These are phyloP conservation scores for Gasterosteus aculeatus DNA, from an alignment of 2,113 vertebrate species.

Conservation along the genomic window DNA sequence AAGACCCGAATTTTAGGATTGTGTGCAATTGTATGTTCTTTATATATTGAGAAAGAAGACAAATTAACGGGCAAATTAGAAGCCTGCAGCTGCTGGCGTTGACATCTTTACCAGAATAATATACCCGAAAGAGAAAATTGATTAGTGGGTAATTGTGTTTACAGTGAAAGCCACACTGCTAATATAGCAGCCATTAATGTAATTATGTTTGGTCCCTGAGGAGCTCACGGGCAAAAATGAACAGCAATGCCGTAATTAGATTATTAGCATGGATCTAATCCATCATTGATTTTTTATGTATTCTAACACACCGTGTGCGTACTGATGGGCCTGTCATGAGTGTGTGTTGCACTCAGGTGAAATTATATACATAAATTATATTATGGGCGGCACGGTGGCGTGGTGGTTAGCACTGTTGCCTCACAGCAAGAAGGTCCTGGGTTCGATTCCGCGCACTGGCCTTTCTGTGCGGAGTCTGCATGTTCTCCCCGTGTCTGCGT, in stretches of 20 bases:
- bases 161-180: constrained; percentile 14
- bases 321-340: too few species aligned
- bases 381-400: too few species aligned
- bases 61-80: not conserved
- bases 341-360: constrained; percentile 1
- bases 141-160: constrained; percentile 42
- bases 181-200: constrained; percentile 24
- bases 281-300: not conserved
- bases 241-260: constrained; percentile 35
- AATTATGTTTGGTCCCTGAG: constrained; percentile 23
- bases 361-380: constrained; percentile 1
- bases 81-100: not conserved
- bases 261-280: constrained; percentile 33
- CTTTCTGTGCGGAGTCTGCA: too few species aligned
- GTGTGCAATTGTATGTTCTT: not conserved
- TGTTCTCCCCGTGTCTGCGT: too few species aligned
- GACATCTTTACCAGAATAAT: constrained; percentile 14
- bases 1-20: not conserved
- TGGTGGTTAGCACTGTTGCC: too few species aligned
- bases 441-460: too few species aligned
- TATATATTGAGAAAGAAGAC: not conserved
- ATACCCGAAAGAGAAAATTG: constrained; percentile 18
- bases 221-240: constrained; percentile 8
- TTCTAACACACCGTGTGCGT: not conserved
- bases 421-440: too few species aligned